Percentiles rank a stretch among this genome's conserved stretches.
Conservation (phyloP, 2,888 invertebrate species). For the Coecobrya sp. region DNA sequence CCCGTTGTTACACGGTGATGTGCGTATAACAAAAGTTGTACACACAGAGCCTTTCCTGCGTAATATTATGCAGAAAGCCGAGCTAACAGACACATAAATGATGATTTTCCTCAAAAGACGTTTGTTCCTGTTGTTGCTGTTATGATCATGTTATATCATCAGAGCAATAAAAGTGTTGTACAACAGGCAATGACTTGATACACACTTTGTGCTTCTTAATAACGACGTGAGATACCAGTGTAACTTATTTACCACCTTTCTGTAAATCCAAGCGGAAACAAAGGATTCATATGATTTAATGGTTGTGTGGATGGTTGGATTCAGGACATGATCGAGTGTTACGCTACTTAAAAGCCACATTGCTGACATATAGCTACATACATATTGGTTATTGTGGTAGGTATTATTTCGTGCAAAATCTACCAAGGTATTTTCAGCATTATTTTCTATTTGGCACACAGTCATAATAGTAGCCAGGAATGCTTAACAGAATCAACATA, state of each 20-base stretch:
- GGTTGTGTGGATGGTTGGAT: constrained; percentile 40
- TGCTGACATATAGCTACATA: no score
- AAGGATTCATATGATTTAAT: constrained; percentile 29
- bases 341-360: neutral
- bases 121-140: neutral
- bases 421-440: neutral
- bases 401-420: neutral
- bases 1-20: constrained; percentile 4
- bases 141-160: neutral
- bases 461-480: neutral
- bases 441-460: neutral
- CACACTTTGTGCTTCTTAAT: neutral
- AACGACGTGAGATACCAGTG: constrained; percentile 4
- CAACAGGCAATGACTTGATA: neutral
- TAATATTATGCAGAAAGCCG: neutral
- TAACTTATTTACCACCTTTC: constrained; percentile 21
- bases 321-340: neutral
- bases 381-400: constrained; percentile 12
- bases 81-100: neutral
- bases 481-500: neutral
- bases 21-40: neutral
- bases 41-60: neutral
- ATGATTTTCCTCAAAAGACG: constrained; percentile 3
- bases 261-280: constrained; percentile 45
- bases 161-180: constrained; percentile 5